phyloP scores from a whole-genome alignment of 2,888 invertebrate species.

The Chorisops tibialis region DNA sequence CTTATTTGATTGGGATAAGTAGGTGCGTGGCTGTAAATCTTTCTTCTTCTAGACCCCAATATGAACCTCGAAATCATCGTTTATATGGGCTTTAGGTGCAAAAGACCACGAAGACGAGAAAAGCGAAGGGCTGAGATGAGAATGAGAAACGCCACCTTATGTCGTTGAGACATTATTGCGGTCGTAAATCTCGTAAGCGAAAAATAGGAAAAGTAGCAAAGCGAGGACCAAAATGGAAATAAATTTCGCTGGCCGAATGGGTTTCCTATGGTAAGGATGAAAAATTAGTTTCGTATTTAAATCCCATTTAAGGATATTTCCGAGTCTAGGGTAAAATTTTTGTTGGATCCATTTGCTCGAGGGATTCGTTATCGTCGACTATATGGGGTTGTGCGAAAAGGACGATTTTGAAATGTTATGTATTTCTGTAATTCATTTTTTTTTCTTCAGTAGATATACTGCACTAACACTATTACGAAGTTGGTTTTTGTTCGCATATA shows the following conservation, averaged over 20 bases:
- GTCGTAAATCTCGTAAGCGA: conserved; percentile 13
- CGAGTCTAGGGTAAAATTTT: background rate
- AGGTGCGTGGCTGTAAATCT: too few relatives aligned
- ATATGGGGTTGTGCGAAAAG: background rate
- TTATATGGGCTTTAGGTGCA: too few relatives aligned
- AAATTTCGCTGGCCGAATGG: conserved; percentile 1
- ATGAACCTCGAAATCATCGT: too few relatives aligned
- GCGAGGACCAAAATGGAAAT: background rate
- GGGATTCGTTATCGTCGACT: background rate
- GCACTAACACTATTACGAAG: background rate
- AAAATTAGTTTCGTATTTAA: conserved; percentile 24
- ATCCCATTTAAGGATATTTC: conserved; percentile 22
- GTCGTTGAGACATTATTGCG: conserved; percentile 16
- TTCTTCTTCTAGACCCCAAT: too few relatives aligned
- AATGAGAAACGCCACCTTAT: conserved; percentile 1
- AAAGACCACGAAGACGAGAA: too few relatives aligned
- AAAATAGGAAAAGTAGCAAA: background rate
- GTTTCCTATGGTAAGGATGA: conserved; percentile 6
- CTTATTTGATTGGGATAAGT: too few relatives aligned
- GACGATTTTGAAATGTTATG: background rate
- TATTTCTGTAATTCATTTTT: background rate
- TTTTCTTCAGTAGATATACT: background rate
- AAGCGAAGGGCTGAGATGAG: too few relatives aligned
- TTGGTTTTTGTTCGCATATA: background rate
- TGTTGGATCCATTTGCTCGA: background rate